Evolutionary conservation across 2,797 vertebrate genomes (phyloP).

Genomic region (Rhodeus uyekii): DNA sequence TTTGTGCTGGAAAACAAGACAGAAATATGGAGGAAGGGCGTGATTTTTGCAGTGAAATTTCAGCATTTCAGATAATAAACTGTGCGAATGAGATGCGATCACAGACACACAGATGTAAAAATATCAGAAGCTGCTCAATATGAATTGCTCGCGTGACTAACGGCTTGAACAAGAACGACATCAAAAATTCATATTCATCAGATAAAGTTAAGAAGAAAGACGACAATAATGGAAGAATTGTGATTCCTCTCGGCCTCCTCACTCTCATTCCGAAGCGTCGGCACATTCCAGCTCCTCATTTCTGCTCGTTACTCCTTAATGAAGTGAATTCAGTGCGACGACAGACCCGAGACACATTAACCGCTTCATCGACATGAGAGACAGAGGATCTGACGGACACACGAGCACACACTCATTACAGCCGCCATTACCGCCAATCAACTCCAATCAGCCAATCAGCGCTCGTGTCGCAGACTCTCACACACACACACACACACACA

Average conservation of each 20-base stretch:
- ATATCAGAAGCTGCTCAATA: neutral
- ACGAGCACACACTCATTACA: constrained; percentile 19
- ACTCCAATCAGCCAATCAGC: constrained; percentile 8
- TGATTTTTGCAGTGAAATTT: no score
- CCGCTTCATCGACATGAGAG: constrained; percentile 6
- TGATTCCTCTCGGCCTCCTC: neutral
- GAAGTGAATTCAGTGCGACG: neutral
- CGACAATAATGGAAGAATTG: constrained; percentile 10
- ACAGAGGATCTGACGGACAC: neutral
- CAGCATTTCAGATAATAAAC: no score
- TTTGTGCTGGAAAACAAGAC: no score
- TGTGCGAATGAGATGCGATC: no score
- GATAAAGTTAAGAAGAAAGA: no score
- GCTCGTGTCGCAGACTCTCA: neutral
- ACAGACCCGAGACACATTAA: neutral
- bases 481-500: no score
- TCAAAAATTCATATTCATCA: neutral
- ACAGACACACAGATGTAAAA: neutral
- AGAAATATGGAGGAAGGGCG: no score
- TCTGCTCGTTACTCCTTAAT: constrained; percentile 3
- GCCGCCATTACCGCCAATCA: constrained; percentile 29
- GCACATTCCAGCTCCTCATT: constrained; percentile 10
- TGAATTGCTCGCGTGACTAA: neutral
- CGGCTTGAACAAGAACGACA: neutral
- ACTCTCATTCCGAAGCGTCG: neutral